Evolutionary conservation across 2,797 vertebrate genomes (phyloP), one percentile per base, ranked within the genome.

Genomic region (Zonotrichia albicollis): DNA sequence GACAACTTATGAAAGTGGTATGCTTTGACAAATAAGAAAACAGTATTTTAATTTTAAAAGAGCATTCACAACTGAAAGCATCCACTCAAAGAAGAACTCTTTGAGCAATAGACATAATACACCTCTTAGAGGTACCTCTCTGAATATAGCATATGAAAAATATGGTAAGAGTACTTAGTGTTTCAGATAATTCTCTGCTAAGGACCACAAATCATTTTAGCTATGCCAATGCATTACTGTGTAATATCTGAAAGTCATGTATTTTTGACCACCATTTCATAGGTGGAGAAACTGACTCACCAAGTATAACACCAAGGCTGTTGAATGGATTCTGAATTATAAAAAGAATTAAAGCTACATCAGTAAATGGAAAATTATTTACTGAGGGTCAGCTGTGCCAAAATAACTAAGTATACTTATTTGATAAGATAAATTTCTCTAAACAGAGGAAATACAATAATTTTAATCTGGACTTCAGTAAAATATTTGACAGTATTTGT

Each of bases 21-120:
- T 43, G 65, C 13, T 67, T 80, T 86, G 53, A 77, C 18, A 89
- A 95, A 92, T 45, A 86, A 25, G 36, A 89, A 92, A 94, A 81
- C 13, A 70, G 22, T 40, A 26, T 77, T 88, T 84, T 87, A 80
- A 67, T 81, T 67, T 53, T 3, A 74, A 84, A 89, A 94, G 14
- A 72, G 4, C 14, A 77, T 90, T 94, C 46, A 88, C 7, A 83
- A 85, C 60, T 73, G 10, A 93, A 91, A 90, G 4, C 23, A 38
- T 54, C 13, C 5, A 55, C 55, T 80, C 38, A 73, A 83, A 88
- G 20, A 77, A 48, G 23, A 53, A 66, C 55, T 80, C 16, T 82
- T 53, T 71, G 40, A 64, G 71, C 7, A 15, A 15, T 23, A 45
- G 26, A 64, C 13, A 48, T 60, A 84, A 45, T 4, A 64, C 13